These are phyloP conservation scores for Seira ritae DNA, from an alignment of 2,888 invertebrate genomes.

Conservation along the genomic window DNA sequence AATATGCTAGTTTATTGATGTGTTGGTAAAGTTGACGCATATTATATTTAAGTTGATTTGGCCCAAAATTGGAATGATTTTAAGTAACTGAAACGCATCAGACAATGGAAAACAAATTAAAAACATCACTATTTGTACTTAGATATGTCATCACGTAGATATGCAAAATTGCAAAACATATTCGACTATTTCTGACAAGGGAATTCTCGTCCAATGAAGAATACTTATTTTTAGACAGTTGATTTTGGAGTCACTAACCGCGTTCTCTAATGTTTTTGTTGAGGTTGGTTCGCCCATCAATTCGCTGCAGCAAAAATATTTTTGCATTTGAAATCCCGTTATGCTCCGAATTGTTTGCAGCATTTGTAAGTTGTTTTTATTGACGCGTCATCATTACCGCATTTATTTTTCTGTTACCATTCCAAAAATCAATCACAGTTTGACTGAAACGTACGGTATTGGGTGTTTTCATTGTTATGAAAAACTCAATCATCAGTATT, in stretches of 20 bases:
- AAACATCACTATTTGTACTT: no score
- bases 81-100: no score
- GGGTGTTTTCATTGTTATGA: neutral
- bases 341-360: neutral
- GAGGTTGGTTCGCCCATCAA: neutral
- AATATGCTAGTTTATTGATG: no score
- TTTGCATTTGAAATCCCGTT: slow-evolving; percentile 1
- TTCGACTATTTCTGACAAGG: no score
- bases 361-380: neutral
- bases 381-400: neutral
- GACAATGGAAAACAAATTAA: no score
- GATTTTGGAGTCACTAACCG: slow-evolving; percentile 4
- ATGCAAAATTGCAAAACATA: no score
- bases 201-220: no score
- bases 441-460: neutral
- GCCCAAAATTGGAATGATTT: no score
- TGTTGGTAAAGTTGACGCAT: no score
- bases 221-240: neutral
- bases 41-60: no score
- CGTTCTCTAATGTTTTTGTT: neutral
- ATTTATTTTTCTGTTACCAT: neutral
- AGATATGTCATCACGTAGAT: no score
- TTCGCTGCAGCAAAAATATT: neutral
- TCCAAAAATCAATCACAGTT: neutral
- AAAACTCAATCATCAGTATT: neutral